Conservation (phyloP, 1,140 invertebrate genomes). For the Drosophila repletoides region DNA sequence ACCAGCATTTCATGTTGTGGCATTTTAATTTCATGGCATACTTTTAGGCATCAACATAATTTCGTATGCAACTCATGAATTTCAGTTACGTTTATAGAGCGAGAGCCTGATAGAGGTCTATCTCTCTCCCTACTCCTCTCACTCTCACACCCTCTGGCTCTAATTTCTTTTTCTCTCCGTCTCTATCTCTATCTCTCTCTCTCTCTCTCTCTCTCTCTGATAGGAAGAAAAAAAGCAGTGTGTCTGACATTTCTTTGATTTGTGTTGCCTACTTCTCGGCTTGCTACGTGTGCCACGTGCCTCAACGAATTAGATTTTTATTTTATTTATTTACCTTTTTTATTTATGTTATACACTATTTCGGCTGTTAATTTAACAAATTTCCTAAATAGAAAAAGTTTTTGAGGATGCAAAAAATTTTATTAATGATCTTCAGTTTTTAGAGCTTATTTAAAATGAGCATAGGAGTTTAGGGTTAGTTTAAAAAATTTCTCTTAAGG, state of each 20-base stretch:
- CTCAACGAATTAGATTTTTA: background rate
- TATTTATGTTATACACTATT: background rate
- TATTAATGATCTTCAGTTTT: too few species aligned
- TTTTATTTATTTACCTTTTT: background rate
- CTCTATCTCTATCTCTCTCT: background rate
- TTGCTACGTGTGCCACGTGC: slow-evolving; percentile 23
- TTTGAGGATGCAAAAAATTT: background rate
- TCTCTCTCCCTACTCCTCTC: background rate
- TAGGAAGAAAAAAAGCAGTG: too few species aligned
- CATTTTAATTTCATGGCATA: slow-evolving; percentile 66
- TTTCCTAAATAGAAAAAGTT: background rate
- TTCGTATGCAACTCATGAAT: slow-evolving; percentile 60
- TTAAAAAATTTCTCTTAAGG: too few species aligned
- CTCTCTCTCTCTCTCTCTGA: background rate
- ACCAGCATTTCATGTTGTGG: slow-evolving; percentile 66
- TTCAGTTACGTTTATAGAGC: slow-evolving; percentile 31
- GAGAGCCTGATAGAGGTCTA: background rate
- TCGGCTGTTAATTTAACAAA: background rate
- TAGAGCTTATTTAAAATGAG: too few species aligned
- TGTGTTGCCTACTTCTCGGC: slow-evolving; percentile 55
- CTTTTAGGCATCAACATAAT: slow-evolving; percentile 55
- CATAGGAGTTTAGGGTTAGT: too few species aligned
- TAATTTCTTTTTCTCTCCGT: background rate
- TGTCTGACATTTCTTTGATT: slow-evolving; percentile 54
- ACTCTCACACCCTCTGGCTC: background rate